These are phyloP conservation scores for Malurus cyaneus DNA, from an alignment of 2,113 vertebrate genomes.

Conservation along the genomic window DNA sequence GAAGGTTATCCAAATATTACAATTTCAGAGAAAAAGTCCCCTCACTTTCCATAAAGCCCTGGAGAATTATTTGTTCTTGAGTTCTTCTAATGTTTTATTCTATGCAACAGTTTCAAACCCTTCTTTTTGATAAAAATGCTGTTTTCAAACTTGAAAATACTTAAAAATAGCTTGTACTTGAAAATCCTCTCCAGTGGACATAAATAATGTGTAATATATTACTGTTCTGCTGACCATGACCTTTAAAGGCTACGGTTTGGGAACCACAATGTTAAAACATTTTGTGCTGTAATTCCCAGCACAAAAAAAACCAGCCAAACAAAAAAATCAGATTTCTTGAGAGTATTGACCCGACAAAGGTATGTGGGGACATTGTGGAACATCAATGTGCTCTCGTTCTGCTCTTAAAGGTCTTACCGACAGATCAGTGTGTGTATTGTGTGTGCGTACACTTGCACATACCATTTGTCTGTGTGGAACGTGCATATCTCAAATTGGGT, in stretches of 20 bases:
- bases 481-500: not conserved
- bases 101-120: not conserved
- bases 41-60: not conserved
- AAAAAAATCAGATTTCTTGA: not conserved
- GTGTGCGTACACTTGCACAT: not conserved
- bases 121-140: not conserved
- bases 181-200: not conserved
- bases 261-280: not conserved
- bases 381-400: not conserved
- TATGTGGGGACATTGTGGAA: not conserved
- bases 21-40: not conserved
- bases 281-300: not conserved
- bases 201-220: not conserved
- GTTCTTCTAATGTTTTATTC: not conserved
- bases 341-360: not conserved
- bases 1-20: not conserved
- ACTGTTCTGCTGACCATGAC: not conserved
- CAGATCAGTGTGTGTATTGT: not conserved
- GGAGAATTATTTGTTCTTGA: not conserved
- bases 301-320: too few species aligned
- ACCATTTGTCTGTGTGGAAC: not conserved
- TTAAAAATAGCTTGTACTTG: not conserved
- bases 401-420: not conserved
- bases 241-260: not conserved
- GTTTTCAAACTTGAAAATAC: not conserved